Evolutionary conservation across 2,797 vertebrate genomes (phyloP), one percentile per base, ranked within the genome.

Genomic region (Lithobates sylvaticus): DNA sequence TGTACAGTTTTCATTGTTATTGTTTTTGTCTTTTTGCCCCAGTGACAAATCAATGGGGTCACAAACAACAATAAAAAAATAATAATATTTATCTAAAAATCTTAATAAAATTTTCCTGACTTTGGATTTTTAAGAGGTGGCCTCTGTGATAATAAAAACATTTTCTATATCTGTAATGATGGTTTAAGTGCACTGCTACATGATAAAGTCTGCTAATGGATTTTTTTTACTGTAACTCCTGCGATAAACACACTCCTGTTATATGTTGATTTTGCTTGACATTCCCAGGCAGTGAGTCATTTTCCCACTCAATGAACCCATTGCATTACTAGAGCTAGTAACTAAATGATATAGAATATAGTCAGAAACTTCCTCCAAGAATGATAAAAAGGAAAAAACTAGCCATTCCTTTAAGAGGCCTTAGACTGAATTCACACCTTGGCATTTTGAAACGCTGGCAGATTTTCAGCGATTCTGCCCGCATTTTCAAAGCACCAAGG

Each of bases 241-340:
- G 39, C 27, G 15, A 47, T 68, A 85, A 80, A 80, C 15, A 68
- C 47, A 36, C 64, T 65, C 87, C 81, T 91, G 90, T 92, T 91
- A 88, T 86, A 88, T 94, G 91, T 91, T 91, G 91, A 90, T 90
- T 91, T 92, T 71, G 67, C 36, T 71, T 67, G 18, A 76, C 54
- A 32, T 86, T 86, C 77, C 68, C 68, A 81, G 72, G 77, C 69
- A 73, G 27, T 76, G 84, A 86, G 78, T 81, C 84, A 80, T 68
- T 29, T 81, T 81, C 69, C 26, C 78, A 13, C 36, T 81, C 23
- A 75, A 61, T 54, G 39, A 73, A 80, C 44, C 42, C 23, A 44
- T 34, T 42, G 39, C 71, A 70, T 68, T 69, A 61, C 47, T 32
- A 7, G 10, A 67, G 42, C 23, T 18, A 76, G 32, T 10, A 0